A percentile compares a stretch with the other conserved stretches of the same genome.
These are phyloP conservation scores for Psephotus haematonotus DNA, from an alignment of 2,113 vertebrate genomes.

Conservation along the genomic window DNA sequence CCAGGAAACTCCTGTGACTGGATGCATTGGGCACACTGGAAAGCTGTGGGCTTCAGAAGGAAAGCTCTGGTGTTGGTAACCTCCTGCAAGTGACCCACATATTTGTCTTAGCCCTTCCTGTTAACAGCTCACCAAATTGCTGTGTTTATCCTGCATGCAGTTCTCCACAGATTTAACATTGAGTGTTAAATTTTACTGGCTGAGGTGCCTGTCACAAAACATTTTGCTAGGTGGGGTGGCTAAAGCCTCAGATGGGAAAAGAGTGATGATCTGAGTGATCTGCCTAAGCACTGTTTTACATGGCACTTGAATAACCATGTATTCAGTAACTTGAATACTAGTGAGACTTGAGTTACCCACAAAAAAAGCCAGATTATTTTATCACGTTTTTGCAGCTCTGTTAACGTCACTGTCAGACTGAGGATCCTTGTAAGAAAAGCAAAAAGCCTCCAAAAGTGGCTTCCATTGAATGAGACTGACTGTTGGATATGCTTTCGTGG, in stretches of 20 bases:
- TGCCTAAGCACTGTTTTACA: not conserved
- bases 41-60: not conserved
- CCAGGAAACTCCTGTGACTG: not conserved
- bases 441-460: not conserved
- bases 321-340: not conserved
- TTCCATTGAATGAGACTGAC: not conserved
- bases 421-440: not conserved
- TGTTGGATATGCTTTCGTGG: not conserved
- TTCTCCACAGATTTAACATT: not conserved
- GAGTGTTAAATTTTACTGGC: not conserved
- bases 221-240: not conserved
- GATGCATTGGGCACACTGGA: accelerated
- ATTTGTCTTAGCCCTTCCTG: not conserved
- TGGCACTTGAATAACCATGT: not conserved
- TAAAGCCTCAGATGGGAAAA: not conserved
- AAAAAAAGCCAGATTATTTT: not conserved
- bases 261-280: not conserved
- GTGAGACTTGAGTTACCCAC: not conserved
- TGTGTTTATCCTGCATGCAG: not conserved
- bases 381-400: not conserved
- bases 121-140: not conserved
- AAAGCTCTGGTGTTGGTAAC: not conserved
- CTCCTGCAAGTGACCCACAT: accelerated
- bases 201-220: not conserved
- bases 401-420: not conserved